A percentile compares a stretch with the other conserved stretches of the same genome.
phyloP scores from a whole-genome alignment of 2,888 invertebrate species.

The Eudasyphora cyanicolor region DNA sequence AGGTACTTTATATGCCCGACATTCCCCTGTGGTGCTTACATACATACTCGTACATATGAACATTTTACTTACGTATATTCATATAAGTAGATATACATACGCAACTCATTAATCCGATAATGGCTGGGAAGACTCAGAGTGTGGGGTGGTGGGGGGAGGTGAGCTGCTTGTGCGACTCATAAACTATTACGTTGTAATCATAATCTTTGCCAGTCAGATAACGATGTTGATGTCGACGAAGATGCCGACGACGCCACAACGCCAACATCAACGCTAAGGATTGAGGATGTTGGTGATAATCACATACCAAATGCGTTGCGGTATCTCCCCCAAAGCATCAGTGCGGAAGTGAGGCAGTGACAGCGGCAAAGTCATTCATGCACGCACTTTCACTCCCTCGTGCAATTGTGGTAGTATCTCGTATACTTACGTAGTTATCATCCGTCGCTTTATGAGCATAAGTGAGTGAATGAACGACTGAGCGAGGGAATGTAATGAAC shows the following conservation, averaged over 20 bases:
- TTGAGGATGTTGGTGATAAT: neutral
- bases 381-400: neutral
- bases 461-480: neutral
- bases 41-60: neutral
- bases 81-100: no score
- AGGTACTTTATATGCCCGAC: conserved; percentile 12
- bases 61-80: no score
- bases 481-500: neutral
- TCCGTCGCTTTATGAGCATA: neutral
- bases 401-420: neutral
- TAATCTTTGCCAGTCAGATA: conserved; percentile 23
- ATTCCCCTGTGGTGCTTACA: no score
- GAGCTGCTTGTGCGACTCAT: neutral
- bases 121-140: neutral
- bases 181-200: conserved; percentile 30
- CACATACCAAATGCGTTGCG: neutral
- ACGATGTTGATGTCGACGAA: no score
- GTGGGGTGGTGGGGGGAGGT: neutral
- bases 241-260: neutral
- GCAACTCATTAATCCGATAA: neutral
- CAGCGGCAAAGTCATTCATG: neutral
- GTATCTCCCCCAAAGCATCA: neutral
- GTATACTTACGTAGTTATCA: no score
- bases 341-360: neutral
- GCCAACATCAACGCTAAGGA: neutral